These are phyloP conservation scores for Polietes domitor DNA, from an alignment of 2,888 invertebrate genomes.

Conservation along the genomic window DNA sequence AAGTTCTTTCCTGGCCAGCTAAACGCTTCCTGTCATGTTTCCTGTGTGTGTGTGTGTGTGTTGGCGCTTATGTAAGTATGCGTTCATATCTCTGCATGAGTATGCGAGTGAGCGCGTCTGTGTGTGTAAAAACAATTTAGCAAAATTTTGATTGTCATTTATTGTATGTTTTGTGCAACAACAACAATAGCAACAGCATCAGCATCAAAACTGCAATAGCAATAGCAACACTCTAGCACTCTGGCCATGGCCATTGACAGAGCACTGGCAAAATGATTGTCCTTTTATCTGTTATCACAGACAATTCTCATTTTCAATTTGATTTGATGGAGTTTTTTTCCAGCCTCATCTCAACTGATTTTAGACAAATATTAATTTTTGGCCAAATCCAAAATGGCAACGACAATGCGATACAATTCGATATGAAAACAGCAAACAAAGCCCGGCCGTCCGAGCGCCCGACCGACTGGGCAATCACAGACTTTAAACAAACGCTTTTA, in stretches of 20 bases:
- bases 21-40: too few species aligned
- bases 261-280: conserved; percentile 21
- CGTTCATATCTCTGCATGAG: not conserved
- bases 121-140: conserved; percentile 61
- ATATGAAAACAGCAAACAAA: conserved; percentile 36
- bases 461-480: conserved; percentile 32
- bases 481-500: conserved; percentile 54
- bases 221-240: not conserved
- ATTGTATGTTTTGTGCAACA: conserved; percentile 48
- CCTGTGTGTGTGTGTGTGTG: too few species aligned
- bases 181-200: not conserved
- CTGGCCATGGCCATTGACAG: not conserved
- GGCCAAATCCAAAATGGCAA: conserved; percentile 51
- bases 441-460: too few species aligned
- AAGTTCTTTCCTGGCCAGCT: too few species aligned
- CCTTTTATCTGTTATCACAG: conserved; percentile 28
- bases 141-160: conserved; percentile 61
- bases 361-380: conserved; percentile 62
- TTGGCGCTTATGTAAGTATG: too few species aligned
- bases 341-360: conserved; percentile 44
- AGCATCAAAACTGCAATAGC: not conserved
- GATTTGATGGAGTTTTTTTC: conserved; percentile 20
- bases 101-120: not conserved
- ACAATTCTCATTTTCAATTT: conserved; percentile 39
- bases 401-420: conserved; percentile 6